Evolutionary conservation across 1,140 invertebrate species (phyloP), one percentile per base, ranked within the genome.

Genomic region (Holotrichia oblita): DNA sequence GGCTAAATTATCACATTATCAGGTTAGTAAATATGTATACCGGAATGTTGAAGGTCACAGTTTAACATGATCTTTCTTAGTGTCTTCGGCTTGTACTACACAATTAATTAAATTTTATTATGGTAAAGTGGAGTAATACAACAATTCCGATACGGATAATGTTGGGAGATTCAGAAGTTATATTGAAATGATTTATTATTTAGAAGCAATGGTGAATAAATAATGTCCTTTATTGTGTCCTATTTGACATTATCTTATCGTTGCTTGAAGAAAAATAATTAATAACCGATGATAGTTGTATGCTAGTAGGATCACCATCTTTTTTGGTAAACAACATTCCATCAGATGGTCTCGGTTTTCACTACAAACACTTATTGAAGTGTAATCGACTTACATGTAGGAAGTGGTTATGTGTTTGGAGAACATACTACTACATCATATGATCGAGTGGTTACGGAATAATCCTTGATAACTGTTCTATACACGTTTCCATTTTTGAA

Each of bases 71-170:
- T 34, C 64, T 27, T 14, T 72, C 12, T 55, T 12, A 69, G 22
- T 72, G 14, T n/a, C 12, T 27, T 12, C 8, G 12, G 17, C 8
- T 72, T 72, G 14, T 27, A 24, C 34, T 12, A 40, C 22, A 72
- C 34, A 10, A 72, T 72, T 72, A 72, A 72, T 72, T 72, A 72
- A 34, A 72, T 72, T 72, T 72, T 72, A 72, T 72, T 27, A 22
- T 27, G 6, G 64, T 72, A 72, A 72, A 72, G 22, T 34, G 24
- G 34, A 72, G 64, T 72, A 72, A 72, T 72, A 22, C 22, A 40
- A 72, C 8, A 72, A 72, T 72, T 22, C 14, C 34, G 34, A 72
- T 27, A 10, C 34, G 22, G 34, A 27, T 72, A 72, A 72, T 12
- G 12, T 22, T n/a, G 22, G 22, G 22, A 72, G 24, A 72, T 22